These are phyloP conservation scores for Hyppa rectilinea DNA, from an alignment of 2,888 invertebrate species.

Conservation along the genomic window DNA sequence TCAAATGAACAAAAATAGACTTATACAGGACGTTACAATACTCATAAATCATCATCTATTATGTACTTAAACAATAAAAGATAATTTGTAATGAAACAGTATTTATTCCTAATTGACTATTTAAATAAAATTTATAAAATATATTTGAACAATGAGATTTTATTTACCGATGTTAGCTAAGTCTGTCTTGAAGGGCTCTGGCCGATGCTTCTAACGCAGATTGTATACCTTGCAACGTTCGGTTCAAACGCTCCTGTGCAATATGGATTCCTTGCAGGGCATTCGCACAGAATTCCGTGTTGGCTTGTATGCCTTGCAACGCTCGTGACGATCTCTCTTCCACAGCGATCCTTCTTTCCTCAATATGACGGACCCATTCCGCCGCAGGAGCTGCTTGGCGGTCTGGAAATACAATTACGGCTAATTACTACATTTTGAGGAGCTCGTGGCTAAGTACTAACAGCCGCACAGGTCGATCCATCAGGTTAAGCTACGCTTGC, in stretches of 20 bases:
- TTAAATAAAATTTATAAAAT: constrained; percentile 19
- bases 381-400: background rate
- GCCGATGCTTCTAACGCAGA: constrained; percentile 12
- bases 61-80: constrained; percentile 20
- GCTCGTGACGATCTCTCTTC: constrained; percentile 19
- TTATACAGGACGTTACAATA: too few species aligned
- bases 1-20: background rate
- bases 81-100: constrained; percentile 17
- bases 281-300: constrained; percentile 24
- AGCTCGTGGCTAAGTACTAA: too few species aligned
- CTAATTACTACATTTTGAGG: background rate
- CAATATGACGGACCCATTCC: constrained; percentile 13
- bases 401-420: constrained; percentile 8
- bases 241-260: constrained; percentile 30
- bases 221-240: constrained; percentile 28
- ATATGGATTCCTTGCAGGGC: constrained; percentile 16
- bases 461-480: too few species aligned
- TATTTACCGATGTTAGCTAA: constrained; percentile 26
- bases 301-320: constrained; percentile 27
- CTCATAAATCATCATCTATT: background rate
- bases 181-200: constrained; percentile 18
- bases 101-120: constrained; percentile 33
- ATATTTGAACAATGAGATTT: constrained; percentile 19
- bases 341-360: constrained; percentile 17
- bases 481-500: too few species aligned